Evolutionary conservation across 2,113 vertebrate genomes (phyloP).

Genomic region (Rousettus leschenaultii): DNA sequence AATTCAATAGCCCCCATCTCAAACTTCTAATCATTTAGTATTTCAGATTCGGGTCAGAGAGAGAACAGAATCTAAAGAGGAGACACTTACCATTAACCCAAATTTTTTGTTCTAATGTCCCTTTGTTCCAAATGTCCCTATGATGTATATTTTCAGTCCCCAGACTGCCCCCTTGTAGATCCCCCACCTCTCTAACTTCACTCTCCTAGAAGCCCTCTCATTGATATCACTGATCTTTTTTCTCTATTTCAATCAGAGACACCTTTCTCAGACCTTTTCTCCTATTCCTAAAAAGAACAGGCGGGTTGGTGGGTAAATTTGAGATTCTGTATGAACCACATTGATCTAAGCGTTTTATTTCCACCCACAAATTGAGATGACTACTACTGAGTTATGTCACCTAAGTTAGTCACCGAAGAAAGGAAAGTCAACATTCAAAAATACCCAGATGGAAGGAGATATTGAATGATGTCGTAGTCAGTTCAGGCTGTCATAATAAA

Average conservation of each 20-base stretch:
- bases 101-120: not conserved
- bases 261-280: not conserved
- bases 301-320: not conserved
- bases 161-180: accelerated
- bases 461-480: not conserved
- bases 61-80: not conserved
- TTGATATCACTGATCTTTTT: not conserved
- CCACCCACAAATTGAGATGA: not conserved
- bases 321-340: not conserved
- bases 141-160: not conserved
- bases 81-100: not conserved
- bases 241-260: not conserved
- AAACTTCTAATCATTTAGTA: not conserved
- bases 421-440: not conserved
- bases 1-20: not conserved
- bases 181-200: too few species aligned
- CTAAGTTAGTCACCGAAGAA: not conserved
- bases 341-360: not conserved
- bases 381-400: not conserved
- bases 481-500: not conserved
- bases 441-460: not conserved
- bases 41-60: not conserved
- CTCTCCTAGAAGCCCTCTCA: not conserved
- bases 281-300: not conserved
- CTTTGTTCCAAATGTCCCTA: not conserved